Conservation (phyloP, 2,888 invertebrate genomes). For the Lochmaea crataegi region DNA sequence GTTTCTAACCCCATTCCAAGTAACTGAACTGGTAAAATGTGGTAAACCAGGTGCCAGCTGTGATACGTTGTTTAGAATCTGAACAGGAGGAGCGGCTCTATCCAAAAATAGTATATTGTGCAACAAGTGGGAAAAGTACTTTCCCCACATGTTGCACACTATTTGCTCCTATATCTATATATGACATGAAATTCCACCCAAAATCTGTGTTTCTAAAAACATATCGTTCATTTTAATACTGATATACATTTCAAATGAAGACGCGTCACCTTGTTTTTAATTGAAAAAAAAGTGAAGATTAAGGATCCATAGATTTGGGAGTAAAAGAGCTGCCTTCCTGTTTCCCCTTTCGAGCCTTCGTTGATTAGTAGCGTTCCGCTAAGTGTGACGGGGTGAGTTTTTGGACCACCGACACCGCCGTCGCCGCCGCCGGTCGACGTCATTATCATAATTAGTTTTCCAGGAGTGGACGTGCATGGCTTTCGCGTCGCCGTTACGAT, state of each 20-base stretch:
- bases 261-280: background rate
- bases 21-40: slow-evolving; percentile 52
- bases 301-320: slow-evolving; percentile 41
- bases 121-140: no score
- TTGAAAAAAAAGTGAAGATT: background rate
- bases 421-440: slow-evolving; percentile 52
- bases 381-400: slow-evolving; percentile 51
- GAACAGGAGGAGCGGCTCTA: slow-evolving; percentile 55
- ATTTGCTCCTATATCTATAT: no score
- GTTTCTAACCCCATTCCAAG: slow-evolving; percentile 52
- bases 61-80: slow-evolving; percentile 50
- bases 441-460: slow-evolving; percentile 63
- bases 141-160: no score
- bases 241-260: no score
- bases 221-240: no score
- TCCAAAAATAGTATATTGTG: no score
- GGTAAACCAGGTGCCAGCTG: slow-evolving; percentile 55
- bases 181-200: no score
- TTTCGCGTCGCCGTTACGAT: slow-evolving; percentile 42
- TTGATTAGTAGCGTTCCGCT: slow-evolving; percentile 58
- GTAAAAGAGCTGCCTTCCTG: slow-evolving; percentile 42
- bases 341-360: slow-evolving; percentile 43
- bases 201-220: no score
- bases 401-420: slow-evolving; percentile 31
- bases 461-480: slow-evolving; percentile 47